These are phyloP conservation scores for Tinamus major DNA, from an alignment of 2,797 vertebrate genomes.

Conservation along the genomic window DNA sequence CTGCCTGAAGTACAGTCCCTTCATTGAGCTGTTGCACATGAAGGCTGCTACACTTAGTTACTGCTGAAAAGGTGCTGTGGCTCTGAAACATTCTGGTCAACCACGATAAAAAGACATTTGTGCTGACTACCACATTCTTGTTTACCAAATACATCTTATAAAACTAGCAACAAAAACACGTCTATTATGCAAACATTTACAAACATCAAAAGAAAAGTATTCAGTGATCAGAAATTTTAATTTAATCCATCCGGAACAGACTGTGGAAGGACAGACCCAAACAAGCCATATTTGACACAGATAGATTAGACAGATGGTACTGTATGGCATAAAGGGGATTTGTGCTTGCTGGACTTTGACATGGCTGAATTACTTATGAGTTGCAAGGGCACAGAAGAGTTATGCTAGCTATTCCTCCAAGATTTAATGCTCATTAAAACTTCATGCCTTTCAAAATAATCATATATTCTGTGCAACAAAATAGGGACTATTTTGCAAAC, in stretches of 20 bases:
- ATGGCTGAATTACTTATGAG: conserved; percentile 38
- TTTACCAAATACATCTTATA: neutral
- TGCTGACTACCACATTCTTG: neutral
- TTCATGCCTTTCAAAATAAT: neutral
- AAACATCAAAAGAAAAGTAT: neutral
- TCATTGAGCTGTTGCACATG: neutral
- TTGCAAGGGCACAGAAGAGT: neutral
- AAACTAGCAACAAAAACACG: neutral
- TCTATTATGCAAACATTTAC: neutral
- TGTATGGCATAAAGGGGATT: conserved; percentile 39
- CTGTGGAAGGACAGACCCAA: conserved; percentile 22
- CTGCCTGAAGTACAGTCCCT: neutral
- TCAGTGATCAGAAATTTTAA: neutral
- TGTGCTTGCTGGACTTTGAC: conserved; percentile 38
- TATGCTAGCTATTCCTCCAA: neutral
- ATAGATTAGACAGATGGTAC: conserved; percentile 66
- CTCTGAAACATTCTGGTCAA: neutral
- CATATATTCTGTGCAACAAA: neutral
- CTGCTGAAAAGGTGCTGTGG: neutral
- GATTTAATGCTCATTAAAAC: neutral
- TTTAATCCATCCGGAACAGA: neutral
- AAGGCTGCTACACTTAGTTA: neutral
- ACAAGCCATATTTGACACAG: conserved; percentile 60
- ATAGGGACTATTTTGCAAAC: neutral
- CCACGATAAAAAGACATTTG: neutral